A percentile compares a stretch with the other conserved stretches of the same genome.
phyloP scores from a whole-genome alignment of 2,888 invertebrate genomes.

The Callimorpha dominula region DNA sequence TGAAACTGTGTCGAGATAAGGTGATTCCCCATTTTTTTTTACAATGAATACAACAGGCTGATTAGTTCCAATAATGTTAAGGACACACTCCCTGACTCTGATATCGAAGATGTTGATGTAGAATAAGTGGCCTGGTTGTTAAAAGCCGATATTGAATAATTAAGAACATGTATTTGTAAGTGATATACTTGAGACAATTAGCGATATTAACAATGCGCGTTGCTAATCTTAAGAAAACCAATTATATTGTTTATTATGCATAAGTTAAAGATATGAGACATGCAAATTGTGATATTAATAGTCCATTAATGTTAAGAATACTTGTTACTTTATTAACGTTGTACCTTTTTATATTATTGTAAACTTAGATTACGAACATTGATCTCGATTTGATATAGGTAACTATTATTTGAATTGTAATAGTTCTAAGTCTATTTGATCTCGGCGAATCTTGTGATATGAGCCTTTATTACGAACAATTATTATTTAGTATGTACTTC shows the following conservation, averaged over 20 bases:
- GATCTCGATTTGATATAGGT: background rate
- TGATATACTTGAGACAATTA: too few relatives aligned
- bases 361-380: background rate
- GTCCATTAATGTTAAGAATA: background rate
- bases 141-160: too few relatives aligned
- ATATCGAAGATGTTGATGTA: constrained; percentile 5
- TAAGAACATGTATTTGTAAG: too few relatives aligned
- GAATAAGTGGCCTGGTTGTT: background rate
- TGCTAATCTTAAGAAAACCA: too few relatives aligned
- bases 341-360: background rate
- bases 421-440: constrained; percentile 6
- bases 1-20: too few relatives aligned
- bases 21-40: too few relatives aligned
- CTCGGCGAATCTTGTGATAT: background rate
- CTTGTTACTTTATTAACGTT: constrained; percentile 8
- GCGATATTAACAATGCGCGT: too few relatives aligned
- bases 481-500: background rate
- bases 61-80: background rate
- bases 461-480: background rate
- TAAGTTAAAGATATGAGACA: too few relatives aligned
- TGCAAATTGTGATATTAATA: too few relatives aligned
- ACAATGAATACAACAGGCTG: too few relatives aligned
- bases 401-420: background rate
- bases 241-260: too few relatives aligned
- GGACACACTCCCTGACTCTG: constrained; percentile 6